Conservation (phyloP, 2,113 vertebrate genomes). For the Dicerorhinus sumatrensis region DNA sequence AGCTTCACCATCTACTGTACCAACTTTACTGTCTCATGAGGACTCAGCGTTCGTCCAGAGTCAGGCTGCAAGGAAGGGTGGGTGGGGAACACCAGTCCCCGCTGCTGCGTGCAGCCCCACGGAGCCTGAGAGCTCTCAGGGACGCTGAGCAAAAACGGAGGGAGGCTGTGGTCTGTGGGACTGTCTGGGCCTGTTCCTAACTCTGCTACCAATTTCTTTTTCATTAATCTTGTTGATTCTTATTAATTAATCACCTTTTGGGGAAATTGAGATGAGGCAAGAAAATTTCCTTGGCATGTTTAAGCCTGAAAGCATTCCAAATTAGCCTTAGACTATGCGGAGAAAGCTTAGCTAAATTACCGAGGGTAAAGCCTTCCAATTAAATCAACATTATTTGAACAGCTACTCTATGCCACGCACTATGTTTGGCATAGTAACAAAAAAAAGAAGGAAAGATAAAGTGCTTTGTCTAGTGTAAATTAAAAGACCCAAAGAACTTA, state of each 20-base stretch:
- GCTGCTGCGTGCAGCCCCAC: not conserved
- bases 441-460: not conserved
- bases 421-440: not conserved
- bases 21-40: constrained; percentile 12
- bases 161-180: not conserved
- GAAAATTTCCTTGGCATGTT: not conserved
- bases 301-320: not conserved
- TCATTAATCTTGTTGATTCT: constrained; percentile 31
- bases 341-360: not conserved
- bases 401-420: not conserved
- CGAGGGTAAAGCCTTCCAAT: not conserved
- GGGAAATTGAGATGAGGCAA: constrained; percentile 41
- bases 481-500: not conserved
- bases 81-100: not conserved
- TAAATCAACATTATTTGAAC: constrained; percentile 26
- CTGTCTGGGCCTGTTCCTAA: not conserved
- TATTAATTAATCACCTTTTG: constrained; percentile 40
- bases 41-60: not conserved
- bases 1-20: not conserved
- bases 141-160: not conserved
- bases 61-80: not conserved
- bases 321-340: not conserved
- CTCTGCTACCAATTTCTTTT: not conserved
- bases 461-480: not conserved
- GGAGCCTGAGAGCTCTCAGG: not conserved